Conservation (phyloP, 35 echinoderm and acorn worm genomes). For the Anneissia japonica region DNA sequence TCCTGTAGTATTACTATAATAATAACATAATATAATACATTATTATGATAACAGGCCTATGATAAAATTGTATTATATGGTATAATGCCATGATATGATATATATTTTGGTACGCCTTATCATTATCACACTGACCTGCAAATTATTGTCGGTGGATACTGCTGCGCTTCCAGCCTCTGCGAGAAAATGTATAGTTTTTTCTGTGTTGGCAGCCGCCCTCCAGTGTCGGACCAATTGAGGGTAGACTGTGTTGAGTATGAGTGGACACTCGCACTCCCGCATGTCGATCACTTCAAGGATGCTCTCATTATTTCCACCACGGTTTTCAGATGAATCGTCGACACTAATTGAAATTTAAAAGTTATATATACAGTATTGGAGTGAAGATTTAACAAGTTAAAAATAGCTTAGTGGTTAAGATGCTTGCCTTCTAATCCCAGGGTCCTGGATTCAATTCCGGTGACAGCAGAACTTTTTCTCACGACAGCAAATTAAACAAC, state of each 20-base stretch:
- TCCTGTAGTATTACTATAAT: background rate
- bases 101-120: too few species aligned
- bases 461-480: too few species aligned
- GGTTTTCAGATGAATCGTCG: background rate
- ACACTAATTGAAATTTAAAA: background rate
- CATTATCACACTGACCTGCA: slow-evolving; percentile 73
- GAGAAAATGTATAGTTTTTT: slow-evolving; percentile 72
- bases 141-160: slow-evolving; percentile 74
- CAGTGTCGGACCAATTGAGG: slow-evolving; percentile 90
- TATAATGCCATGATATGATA: too few species aligned
- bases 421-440: too few species aligned
- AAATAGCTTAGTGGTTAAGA: too few species aligned
- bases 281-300: slow-evolving; percentile 62
- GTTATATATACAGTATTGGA: too few species aligned
- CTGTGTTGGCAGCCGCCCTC: slow-evolving; percentile 72
- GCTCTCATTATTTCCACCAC: background rate
- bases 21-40: background rate
- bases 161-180: slow-evolving; percentile 82
- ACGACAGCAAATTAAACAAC: too few species aligned
- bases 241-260: slow-evolving; percentile 68
- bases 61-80: too few species aligned
- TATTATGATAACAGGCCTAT: too few species aligned
- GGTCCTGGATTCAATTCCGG: too few species aligned
- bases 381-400: too few species aligned
- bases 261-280: slow-evolving; percentile 75